phyloP scores from a whole-genome alignment of 2,113 vertebrate species.

The Ameiurus melas region DNA sequence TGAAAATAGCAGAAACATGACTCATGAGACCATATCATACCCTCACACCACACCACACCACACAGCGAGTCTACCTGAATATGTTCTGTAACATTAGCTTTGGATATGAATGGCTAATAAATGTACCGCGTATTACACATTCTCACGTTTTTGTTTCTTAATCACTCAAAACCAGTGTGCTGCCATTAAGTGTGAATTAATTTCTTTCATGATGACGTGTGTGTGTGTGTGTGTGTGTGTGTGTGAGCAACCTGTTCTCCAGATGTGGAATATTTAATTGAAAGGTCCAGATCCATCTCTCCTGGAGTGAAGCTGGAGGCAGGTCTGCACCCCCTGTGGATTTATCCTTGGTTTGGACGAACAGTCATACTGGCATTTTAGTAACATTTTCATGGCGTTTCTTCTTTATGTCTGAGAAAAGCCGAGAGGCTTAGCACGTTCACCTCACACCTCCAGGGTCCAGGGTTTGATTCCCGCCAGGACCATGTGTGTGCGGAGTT shows the following conservation, averaged over 20 bases:
- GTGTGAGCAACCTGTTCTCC: constrained; percentile 28
- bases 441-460: too few species aligned
- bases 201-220: neutral
- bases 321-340: constrained; percentile 3
- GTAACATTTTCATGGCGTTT: neutral
- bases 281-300: constrained; percentile 25
- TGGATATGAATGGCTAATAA: neutral
- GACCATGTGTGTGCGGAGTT: too few species aligned
- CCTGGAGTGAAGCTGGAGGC: constrained; percentile 5
- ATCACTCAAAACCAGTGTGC: neutral
- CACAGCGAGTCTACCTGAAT: neutral
- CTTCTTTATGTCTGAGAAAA: neutral
- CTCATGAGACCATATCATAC: neutral
- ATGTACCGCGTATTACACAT: neutral
- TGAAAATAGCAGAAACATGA: neutral
- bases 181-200: neutral
- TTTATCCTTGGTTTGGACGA: neutral
- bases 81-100: neutral
- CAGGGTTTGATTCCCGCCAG: too few species aligned
- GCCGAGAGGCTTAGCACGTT: neutral
- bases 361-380: neutral
- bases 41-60: neutral
- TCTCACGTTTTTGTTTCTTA: neutral
- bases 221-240: constrained; percentile 8
- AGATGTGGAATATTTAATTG: constrained; percentile 36